Conservation (phyloP, 2,888 invertebrate genomes). For the Nebria salina region DNA sequence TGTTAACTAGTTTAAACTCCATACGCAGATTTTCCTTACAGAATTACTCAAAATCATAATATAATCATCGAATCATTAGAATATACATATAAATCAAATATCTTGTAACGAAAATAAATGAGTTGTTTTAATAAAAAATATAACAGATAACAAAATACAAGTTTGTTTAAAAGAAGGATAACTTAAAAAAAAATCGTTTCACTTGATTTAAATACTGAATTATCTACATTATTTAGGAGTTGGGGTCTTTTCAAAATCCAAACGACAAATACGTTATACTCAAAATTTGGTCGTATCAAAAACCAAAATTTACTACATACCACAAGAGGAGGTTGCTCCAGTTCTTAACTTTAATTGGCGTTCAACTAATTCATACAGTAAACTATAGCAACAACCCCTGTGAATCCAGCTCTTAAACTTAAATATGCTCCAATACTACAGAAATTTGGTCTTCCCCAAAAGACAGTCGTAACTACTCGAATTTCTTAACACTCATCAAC, state of each 20-base stretch:
- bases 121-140: not conserved
- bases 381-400: not conserved
- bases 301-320: too few species aligned
- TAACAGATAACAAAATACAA: not conserved
- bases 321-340: too few species aligned
- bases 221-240: not conserved
- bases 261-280: not conserved
- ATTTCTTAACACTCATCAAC: not conserved
- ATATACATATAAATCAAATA: too few species aligned
- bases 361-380: not conserved
- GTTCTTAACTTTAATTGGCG: not conserved
- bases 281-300: not conserved
- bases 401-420: too few species aligned
- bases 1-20: too few species aligned
- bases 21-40: too few species aligned
- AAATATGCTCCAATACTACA: too few species aligned
- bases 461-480: not conserved
- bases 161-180: not conserved
- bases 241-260: not conserved
- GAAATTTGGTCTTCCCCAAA: too few species aligned
- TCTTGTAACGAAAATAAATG: not conserved
- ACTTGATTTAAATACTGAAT: not conserved
- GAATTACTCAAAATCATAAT: too few species aligned
- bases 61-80: too few species aligned
- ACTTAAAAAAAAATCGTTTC: not conserved